Percentiles rank a stretch among this genome's conserved stretches.
phyloP scores from a whole-genome alignment of 2,888 invertebrate species.

The Auanema sp. region DNA sequence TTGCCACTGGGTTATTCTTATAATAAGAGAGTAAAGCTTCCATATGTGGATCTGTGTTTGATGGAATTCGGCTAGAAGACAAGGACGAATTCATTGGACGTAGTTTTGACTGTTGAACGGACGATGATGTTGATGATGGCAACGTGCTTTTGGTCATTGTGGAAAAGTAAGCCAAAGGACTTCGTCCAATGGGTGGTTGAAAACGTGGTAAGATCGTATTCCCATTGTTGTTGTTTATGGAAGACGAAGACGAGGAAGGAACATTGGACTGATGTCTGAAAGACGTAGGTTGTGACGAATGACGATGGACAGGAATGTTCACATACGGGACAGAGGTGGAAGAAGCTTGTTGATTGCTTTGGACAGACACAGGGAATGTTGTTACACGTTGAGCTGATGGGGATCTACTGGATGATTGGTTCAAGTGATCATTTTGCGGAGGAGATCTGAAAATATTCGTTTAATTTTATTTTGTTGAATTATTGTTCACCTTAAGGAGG shows the following conservation, averaged over 20 bases:
- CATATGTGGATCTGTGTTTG: slow-evolving; percentile 47
- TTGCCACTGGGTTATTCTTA: slow-evolving; percentile 24
- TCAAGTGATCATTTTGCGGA: not conserved
- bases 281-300: too few relatives aligned
- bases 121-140: slow-evolving; percentile 23
- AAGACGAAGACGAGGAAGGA: too few relatives aligned
- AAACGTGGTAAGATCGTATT: slow-evolving; percentile 29
- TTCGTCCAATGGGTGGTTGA: slow-evolving; percentile 25
- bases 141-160: slow-evolving; percentile 27
- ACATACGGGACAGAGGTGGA: too few relatives aligned
- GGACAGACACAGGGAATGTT: slow-evolving; percentile 41
- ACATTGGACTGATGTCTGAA: too few relatives aligned
- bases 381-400: slow-evolving; percentile 38
- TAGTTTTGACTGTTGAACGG: slow-evolving; percentile 2
- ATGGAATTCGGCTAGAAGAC: slow-evolving; percentile 28
- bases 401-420: slow-evolving; percentile 8
- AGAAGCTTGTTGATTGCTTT: too few relatives aligned
- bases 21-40: slow-evolving; percentile 50
- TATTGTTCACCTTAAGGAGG: slow-evolving; percentile 6
- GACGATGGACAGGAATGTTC: too few relatives aligned
- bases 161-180: slow-evolving; percentile 27
- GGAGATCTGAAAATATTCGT: slow-evolving; percentile 10
- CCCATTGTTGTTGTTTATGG: too few relatives aligned
- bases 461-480: not conserved
- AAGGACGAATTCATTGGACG: slow-evolving; percentile 12